These are phyloP conservation scores for Entomobrya multifasciata DNA, from an alignment of 2,888 invertebrate genomes.

Conservation along the genomic window DNA sequence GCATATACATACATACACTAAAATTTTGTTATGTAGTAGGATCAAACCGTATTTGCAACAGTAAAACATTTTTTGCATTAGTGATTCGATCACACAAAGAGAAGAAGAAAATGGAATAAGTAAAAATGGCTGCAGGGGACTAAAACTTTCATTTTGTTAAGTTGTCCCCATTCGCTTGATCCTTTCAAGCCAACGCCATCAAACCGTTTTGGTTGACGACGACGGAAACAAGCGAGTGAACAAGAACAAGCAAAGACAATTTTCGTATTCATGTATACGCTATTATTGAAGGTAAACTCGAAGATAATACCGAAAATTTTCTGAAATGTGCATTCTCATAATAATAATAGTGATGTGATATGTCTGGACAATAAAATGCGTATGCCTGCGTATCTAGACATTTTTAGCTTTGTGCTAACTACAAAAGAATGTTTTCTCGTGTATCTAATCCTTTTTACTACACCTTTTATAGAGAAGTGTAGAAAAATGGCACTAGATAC, in stretches of 20 bases:
- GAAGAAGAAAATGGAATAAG: constrained; percentile 10
- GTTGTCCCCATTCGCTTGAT: constrained; percentile 41
- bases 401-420: not conserved
- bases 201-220: constrained; percentile 13
- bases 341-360: not conserved
- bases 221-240: not conserved
- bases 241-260: not conserved
- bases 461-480: not conserved
- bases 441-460: constrained; percentile 1
- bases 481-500: not conserved
- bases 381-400: not conserved
- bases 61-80: constrained; percentile 4
- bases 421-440: not conserved
- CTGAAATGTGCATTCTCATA: not conserved
- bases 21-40: too few species aligned
- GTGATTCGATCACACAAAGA: constrained; percentile 38
- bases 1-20: not conserved
- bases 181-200: constrained; percentile 29
- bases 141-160: constrained; percentile 59
- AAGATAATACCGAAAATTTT: not conserved
- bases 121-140: constrained; percentile 25
- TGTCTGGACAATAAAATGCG: not conserved
- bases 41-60: not conserved
- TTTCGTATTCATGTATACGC: not conserved
- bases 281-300: not conserved